A percentile compares a stretch with the other conserved stretches of the same genome.
Conservation (phyloP, 2,797 vertebrate genomes). For the Ptychobarbus kaznakovi region DNA sequence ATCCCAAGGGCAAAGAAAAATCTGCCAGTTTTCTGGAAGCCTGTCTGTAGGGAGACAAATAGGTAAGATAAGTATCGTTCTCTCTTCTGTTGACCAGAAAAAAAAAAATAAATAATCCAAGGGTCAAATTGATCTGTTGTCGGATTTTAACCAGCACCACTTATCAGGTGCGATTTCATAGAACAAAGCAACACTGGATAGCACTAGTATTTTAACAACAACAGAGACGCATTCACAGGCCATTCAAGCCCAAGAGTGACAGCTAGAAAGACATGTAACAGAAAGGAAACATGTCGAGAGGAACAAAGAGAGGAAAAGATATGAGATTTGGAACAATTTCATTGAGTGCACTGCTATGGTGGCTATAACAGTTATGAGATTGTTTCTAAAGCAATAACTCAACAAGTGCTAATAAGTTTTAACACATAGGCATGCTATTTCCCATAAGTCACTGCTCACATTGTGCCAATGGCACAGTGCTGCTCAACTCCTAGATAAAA, state of each 20-base stretch:
- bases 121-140: constrained; percentile 51
- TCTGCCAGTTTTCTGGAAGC: constrained; percentile 37
- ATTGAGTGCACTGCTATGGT: constrained; percentile 26
- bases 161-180: constrained; percentile 50
- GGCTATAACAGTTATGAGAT: constrained; percentile 41
- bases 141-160: constrained; percentile 51
- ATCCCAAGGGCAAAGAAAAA: constrained; percentile 23
- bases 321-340: constrained; percentile 34
- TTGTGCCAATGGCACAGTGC: constrained; percentile 10
- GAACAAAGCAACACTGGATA: constrained; percentile 25
- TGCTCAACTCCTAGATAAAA: constrained; percentile 20
- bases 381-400: constrained; percentile 44
- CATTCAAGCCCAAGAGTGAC: neutral
- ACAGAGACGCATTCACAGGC: neutral
- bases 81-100: constrained; percentile 35
- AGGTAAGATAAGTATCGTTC: constrained; percentile 58
- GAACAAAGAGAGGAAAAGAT: constrained; percentile 33
- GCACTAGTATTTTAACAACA: neutral
- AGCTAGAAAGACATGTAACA: neutral
- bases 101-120: constrained; percentile 52
- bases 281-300: neutral
- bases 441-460: constrained; percentile 30
- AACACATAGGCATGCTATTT: constrained; percentile 36
- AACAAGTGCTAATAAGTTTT: constrained; percentile 34
- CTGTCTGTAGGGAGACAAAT: constrained; percentile 54